Evolutionary conservation across 2,888 invertebrate species (phyloP).

Genomic region (Coenonympha glycerion): DNA sequence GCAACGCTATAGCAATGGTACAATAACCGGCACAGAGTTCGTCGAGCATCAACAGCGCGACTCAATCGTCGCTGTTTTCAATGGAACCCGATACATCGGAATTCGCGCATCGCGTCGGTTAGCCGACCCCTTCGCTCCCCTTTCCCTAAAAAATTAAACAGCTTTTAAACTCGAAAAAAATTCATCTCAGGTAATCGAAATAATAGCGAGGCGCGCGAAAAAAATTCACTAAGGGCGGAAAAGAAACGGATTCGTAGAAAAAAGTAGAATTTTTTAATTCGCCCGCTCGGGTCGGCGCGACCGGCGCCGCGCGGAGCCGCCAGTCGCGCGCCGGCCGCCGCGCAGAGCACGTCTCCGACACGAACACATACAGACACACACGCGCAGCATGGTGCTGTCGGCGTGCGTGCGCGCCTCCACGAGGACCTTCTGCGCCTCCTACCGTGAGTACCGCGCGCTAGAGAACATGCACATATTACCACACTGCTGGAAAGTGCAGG

Average conservation of each 20-base stretch:
- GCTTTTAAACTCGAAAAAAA: conserved; percentile 71
- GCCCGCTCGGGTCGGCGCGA: conserved; percentile 35
- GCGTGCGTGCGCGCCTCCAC: conserved; percentile 65
- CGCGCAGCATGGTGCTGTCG: conserved; percentile 59
- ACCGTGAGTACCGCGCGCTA: conserved; percentile 47
- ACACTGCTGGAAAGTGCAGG: no score
- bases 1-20: no score
- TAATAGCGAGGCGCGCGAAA: conserved; percentile 70
- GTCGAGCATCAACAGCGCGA: neutral
- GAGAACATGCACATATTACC: no score
- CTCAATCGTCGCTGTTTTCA: conserved; percentile 36
- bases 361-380: conserved; percentile 20
- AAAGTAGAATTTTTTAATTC: conserved; percentile 69
- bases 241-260: conserved; percentile 71
- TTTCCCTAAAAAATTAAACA: conserved; percentile 71
- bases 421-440: conserved; percentile 52
- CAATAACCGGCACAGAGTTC: neutral
- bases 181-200: conserved; percentile 74
- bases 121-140: conserved; percentile 65
- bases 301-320: conserved; percentile 25
- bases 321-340: conserved; percentile 24
- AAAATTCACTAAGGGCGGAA: conserved; percentile 75
- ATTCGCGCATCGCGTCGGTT: conserved; percentile 73
- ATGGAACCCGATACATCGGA: conserved; percentile 66
- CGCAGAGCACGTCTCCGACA: conserved; percentile 25